Base-by-base conservation (phyloP, 2,113 vertebrate species). In the Mustela nigripes region DNA sequence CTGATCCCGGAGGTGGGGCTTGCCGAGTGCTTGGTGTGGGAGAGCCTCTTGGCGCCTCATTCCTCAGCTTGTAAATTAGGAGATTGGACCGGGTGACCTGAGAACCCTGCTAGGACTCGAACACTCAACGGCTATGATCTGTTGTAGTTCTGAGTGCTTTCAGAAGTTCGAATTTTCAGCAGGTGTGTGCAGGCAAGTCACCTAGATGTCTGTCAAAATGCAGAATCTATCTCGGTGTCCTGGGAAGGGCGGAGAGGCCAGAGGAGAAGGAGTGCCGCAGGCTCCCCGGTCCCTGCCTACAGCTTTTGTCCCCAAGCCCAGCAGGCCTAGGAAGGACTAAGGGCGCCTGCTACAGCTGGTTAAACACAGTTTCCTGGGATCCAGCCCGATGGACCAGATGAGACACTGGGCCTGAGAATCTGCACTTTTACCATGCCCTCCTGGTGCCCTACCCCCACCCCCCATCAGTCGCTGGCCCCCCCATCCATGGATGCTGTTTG, bases 121-220 rank as follows among this genome's bases (percentile, higher is more conserved):
- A 3, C 9, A 1, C 22, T 16, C 10, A 15, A 0, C 1, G 24
- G 12, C 10, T 5, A 9, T 7, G 0, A 15, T 15, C 50, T 62
- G 0, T 21, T 31, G 33, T 19, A 9, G n/a, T 56, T 45, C 48
- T 7, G 31, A 65, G 42, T 24, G 19, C 81, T 36, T 79, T 28
- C 0, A 0, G 10, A 16, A 42, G 78, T 67, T 22, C 48, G 11
- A 0, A 18, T 48, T 5, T 5, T 26, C 83, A 14, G 21, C 58
- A 0, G 26, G 11, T 42, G 2, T 31, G 2, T 19, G 83, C 78
- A 24, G 76, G 21, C 9, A 9, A 5, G 11, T 2, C 18, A 12
- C 26, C 24, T 7, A 4, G 69, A 39, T 39, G 0, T 33, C 67
- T 62, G 16, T 18, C 50, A 24, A 78, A 74, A 48, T 9, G 65